Evolutionary conservation across 2,113 vertebrate species (phyloP).

Genomic region (Dolichotis patagonum): DNA sequence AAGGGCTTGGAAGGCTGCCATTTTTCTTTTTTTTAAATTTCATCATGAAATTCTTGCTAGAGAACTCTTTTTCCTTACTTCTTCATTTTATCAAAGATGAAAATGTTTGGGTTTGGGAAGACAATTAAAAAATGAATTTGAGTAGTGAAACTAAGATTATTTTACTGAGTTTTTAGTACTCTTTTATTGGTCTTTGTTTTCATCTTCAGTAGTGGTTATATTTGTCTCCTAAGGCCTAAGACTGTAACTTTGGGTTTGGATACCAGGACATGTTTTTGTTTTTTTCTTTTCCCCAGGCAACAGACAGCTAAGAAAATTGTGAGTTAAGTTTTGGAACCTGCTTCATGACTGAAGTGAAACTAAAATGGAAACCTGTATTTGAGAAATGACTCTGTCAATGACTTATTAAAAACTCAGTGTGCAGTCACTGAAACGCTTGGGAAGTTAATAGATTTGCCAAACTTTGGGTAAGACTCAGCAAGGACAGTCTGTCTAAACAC

Average conservation of each 20-base stretch:
- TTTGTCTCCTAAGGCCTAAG: neutral
- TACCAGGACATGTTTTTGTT: neutral
- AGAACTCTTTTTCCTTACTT: neutral
- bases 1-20: neutral
- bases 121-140: neutral
- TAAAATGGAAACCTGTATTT: constrained; percentile 76
- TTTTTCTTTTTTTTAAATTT: neutral
- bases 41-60: neutral
- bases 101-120: neutral
- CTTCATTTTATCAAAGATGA: constrained; percentile 44
- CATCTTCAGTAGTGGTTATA: neutral
- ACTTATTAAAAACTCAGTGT: neutral
- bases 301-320: constrained; percentile 62
- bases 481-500: constrained; percentile 36
- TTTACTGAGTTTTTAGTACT: neutral
- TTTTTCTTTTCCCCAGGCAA: neutral
- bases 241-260: neutral
- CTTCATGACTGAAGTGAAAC: constrained; percentile 58
- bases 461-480: constrained; percentile 58
- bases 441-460: constrained; percentile 67
- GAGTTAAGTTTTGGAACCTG: constrained; percentile 54
- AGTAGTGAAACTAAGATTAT: neutral
- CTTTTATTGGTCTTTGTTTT: neutral
- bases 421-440: constrained; percentile 26
- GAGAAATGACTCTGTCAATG: constrained; percentile 75